phyloP scores from a whole-genome alignment of 2,113 vertebrate species.

The Tragulus kanchil region DNA sequence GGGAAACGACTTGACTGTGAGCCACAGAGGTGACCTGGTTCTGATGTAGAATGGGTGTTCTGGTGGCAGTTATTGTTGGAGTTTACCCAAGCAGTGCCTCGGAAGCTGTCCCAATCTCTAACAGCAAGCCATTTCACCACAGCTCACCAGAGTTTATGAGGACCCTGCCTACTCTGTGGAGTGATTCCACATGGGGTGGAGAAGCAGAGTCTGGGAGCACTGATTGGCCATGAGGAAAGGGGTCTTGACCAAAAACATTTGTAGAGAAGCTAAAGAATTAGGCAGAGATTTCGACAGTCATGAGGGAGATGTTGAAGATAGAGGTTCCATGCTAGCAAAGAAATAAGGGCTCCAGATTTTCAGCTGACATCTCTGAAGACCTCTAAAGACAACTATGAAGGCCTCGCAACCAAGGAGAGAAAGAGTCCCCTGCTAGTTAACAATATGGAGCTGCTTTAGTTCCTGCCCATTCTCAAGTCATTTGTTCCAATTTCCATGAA shows the following conservation, averaged over 20 bases:
- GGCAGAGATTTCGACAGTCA: background rate
- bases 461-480: background rate
- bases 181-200: background rate
- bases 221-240: background rate
- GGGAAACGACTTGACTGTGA: background rate
- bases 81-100: background rate
- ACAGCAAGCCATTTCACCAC: background rate
- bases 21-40: background rate
- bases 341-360: background rate
- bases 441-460: background rate
- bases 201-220: background rate
- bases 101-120: background rate
- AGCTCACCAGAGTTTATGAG: background rate
- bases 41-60: background rate
- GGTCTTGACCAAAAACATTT: background rate
- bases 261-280: background rate
- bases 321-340: background rate
- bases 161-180: background rate
- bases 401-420: accelerated
- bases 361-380: no score
- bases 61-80: accelerated
- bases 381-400: no score
- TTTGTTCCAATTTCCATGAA: background rate
- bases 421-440: background rate
- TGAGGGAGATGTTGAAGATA: background rate